Conservation (phyloP, 2,113 vertebrate species). For the Leucopsar rothschildi region DNA sequence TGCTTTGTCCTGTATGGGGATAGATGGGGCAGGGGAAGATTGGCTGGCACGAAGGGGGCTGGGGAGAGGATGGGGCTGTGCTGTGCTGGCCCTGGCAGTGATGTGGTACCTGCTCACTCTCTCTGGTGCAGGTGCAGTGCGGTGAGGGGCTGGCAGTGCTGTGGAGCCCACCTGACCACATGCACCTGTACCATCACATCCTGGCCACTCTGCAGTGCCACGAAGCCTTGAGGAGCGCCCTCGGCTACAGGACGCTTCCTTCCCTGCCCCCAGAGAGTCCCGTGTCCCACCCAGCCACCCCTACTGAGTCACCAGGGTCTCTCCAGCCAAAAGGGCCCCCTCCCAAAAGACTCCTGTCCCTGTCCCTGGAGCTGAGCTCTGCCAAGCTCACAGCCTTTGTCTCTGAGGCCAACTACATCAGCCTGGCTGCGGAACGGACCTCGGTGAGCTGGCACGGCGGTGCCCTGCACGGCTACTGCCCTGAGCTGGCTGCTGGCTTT, state of each 20-base stretch:
- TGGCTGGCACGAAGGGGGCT: rapidly evolving
- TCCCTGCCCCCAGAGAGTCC: neutral
- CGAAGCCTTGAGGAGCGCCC: conserved; percentile 43
- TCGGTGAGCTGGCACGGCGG: conserved; percentile 71
- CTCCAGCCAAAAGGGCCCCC: neutral
- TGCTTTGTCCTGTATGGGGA: neutral
- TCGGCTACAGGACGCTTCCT: neutral
- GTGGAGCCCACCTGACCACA: conserved; percentile 91
- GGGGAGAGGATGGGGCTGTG: rapidly evolving
- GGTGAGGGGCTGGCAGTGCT: conserved; percentile 79
- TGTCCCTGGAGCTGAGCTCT: conserved; percentile 81
- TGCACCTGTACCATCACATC: conserved; percentile 91
- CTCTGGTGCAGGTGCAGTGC: conserved; percentile 77
- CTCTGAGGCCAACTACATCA: conserved; percentile 82
- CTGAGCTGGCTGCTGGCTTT: conserved; percentile 82
- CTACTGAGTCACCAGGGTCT: neutral
- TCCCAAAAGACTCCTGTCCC: conserved; percentile 63
- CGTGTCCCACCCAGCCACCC: neutral
- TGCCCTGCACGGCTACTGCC: conserved; percentile 76
- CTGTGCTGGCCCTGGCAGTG: neutral
- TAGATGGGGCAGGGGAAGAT: neutral
- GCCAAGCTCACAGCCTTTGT: conserved; percentile 83
- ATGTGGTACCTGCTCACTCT: neutral
- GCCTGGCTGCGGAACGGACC: conserved; percentile 77
- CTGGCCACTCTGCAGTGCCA: conserved; percentile 80